phyloP scores from a whole-genome alignment of 2,797 vertebrate species.

The Hyperoplus immaculatus region DNA sequence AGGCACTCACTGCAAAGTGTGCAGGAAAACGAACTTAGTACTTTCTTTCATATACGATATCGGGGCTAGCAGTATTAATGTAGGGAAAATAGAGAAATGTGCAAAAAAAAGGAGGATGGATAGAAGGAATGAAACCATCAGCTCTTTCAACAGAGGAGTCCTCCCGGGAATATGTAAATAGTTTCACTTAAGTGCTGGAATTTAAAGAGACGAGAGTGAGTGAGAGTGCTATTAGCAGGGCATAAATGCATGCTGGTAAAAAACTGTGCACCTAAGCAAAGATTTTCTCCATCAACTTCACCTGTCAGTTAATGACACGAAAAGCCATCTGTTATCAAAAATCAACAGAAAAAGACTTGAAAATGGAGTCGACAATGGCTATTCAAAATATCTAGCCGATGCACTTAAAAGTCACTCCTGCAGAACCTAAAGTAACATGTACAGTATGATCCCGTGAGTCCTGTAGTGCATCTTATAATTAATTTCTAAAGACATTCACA shows the following conservation, averaged over 20 bases:
- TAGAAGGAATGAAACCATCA: slow-evolving; percentile 60
- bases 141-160: slow-evolving; percentile 48
- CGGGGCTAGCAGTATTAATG: slow-evolving; percentile 39
- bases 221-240: slow-evolving; percentile 55
- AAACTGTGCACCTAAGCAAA: slow-evolving; percentile 53
- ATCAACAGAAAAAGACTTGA: slow-evolving; percentile 26
- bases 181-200: slow-evolving; percentile 68
- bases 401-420: slow-evolving; percentile 22
- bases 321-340: slow-evolving; percentile 43
- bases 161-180: slow-evolving; percentile 69
- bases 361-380: slow-evolving; percentile 17
- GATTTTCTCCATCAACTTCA: slow-evolving; percentile 42
- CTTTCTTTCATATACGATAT: slow-evolving; percentile 40
- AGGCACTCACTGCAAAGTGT: slow-evolving; percentile 41
- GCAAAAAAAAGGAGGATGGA: slow-evolving; percentile 28
- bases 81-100: slow-evolving; percentile 34
- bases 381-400: background rate
- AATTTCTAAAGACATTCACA: background rate
- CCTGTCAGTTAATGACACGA: slow-evolving; percentile 38
- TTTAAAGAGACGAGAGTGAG: slow-evolving; percentile 45
- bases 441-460: background rate
- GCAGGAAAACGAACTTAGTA: slow-evolving; percentile 36
- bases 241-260: slow-evolving; percentile 33
- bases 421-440: background rate
- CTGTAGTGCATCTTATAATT: background rate